Percentiles rank a stretch among this genome's conserved stretches.
These are phyloP conservation scores for Plagodis dolabraria DNA, from an alignment of 2,888 invertebrate genomes.

Conservation along the genomic window DNA sequence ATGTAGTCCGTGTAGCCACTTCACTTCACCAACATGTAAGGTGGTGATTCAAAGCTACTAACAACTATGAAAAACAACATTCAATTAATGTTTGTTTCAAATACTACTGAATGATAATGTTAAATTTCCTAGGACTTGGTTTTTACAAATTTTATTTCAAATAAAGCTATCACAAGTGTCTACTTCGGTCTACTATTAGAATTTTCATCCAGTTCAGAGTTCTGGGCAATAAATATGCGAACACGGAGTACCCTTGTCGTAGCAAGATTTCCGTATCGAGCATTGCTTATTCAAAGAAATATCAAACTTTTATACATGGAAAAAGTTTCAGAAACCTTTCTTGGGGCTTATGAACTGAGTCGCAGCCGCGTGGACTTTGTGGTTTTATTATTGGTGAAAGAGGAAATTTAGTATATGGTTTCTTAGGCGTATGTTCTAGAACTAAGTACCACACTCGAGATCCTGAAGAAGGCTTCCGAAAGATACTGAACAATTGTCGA, in stretches of 20 bases:
- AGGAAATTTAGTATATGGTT: not conserved
- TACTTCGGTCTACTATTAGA: not conserved
- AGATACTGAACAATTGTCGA: too few species aligned
- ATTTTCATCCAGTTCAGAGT: not conserved
- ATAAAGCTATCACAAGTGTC: not conserved
- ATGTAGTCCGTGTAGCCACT: too few species aligned
- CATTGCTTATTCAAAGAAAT: conserved; percentile 22
- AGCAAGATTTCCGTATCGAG: conserved; percentile 10
- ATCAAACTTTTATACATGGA: conserved; percentile 20
- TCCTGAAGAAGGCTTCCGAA: too few species aligned
- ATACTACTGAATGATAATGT: too few species aligned
- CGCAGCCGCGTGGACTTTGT: conserved; percentile 3
- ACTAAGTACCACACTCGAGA: too few species aligned
- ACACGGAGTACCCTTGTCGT: conserved; percentile 18
- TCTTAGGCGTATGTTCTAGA: too few species aligned
- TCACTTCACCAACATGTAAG: too few species aligned
- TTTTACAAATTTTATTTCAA: too few species aligned
- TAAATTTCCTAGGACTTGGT: too few species aligned
- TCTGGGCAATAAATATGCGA: conserved; percentile 17
- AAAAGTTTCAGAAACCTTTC: conserved; percentile 14
- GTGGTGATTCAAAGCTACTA: too few species aligned
- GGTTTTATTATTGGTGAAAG: conserved; percentile 9
- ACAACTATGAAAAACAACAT: too few species aligned
- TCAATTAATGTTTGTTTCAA: too few species aligned
- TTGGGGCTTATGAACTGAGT: conserved; percentile 8